Evolutionary conservation across 1,140 invertebrate genomes (phyloP), one percentile per base, ranked within the genome.

Genomic region (Procambarus virginalis): DNA sequence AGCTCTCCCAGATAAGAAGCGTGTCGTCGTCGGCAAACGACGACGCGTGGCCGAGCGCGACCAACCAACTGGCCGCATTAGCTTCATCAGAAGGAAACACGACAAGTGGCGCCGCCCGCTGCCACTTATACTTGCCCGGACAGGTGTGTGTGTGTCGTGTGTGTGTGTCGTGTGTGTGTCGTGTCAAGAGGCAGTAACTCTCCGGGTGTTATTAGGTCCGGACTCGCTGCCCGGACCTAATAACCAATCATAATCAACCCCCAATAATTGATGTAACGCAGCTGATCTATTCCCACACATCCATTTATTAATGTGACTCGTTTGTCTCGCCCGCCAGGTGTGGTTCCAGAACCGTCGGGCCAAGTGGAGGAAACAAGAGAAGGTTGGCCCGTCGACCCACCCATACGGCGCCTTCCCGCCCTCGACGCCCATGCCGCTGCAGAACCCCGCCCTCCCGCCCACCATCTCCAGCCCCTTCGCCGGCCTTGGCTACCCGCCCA

Each of bases 271-370:
- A 86, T 86, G 73, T 78, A 78, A 78, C 51, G 55, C 84, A 51
- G 49, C 79, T 77, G 73, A 86, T 76, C 84, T 76, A 49, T 64
- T 82, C 45, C 58, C 48, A 68, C 48, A 48, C 14, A 45, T 82
- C 20, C 17, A 64, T 45, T 78, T 82, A 55, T 2, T 68, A 22
- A 82, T n/a, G 3, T 81, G 45, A 81, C 75, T 34, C 76, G 45
- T 60, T 82, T 92, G 89, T 91, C 95, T 82, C 91, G 34, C 34
- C 70, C 94, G 95, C 14, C 95, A 98, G 97, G 97, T 98, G 0
- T 98, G 98, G 98, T 99, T 99, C 93, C 98, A 98, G 95, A 99
- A 98, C 93, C 94, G 98, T 76, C 95, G 98, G 68, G 97, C 97
- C 1, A 99, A 98, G 94, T 98, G 98, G 93, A 95, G 98, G 45